Evolutionary conservation across 2,888 invertebrate genomes (phyloP).

Genomic region (Creontiades dilutus): DNA sequence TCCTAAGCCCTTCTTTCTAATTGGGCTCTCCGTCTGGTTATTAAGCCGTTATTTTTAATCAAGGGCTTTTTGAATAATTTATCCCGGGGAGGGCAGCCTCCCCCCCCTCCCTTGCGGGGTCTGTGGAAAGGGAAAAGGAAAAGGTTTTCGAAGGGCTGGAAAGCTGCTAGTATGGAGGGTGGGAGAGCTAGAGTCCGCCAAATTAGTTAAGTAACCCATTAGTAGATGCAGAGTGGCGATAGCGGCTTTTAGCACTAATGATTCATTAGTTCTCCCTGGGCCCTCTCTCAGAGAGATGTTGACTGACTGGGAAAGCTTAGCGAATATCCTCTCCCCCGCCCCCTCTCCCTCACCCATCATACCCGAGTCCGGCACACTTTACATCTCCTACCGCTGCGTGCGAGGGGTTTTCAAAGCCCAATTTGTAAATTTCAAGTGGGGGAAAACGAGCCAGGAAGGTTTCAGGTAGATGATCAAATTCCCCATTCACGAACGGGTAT

Average conservation of each 20-base stretch:
- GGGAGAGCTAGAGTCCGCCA: constrained; percentile 70
- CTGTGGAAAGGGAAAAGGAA: constrained; percentile 5
- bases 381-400: constrained; percentile 22
- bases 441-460: constrained; percentile 3
- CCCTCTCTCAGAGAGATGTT: constrained; percentile 68
- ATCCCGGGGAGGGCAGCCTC: constrained; percentile 62
- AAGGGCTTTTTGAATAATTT: constrained; percentile 75
- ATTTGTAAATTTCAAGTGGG: constrained; percentile 67
- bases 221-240: constrained; percentile 75
- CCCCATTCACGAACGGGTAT: constrained; percentile 7
- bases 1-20: constrained; percentile 70
- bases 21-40: constrained; percentile 73
- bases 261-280: constrained; percentile 72
- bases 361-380: constrained; percentile 33
- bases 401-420: constrained; percentile 63
- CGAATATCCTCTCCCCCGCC: constrained; percentile 48
- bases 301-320: constrained; percentile 71
- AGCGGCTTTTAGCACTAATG: constrained; percentile 75
- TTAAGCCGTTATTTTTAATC: constrained; percentile 76
- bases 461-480: constrained; percentile 27
- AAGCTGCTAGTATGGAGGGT: constrained; percentile 5
- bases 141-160: constrained; percentile 59
- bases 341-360: background rate
- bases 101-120: too few species aligned
- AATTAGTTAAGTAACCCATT: constrained; percentile 76